Evolutionary conservation across 2,888 invertebrate species (phyloP).

Genomic region (Alloplasta piceator): DNA sequence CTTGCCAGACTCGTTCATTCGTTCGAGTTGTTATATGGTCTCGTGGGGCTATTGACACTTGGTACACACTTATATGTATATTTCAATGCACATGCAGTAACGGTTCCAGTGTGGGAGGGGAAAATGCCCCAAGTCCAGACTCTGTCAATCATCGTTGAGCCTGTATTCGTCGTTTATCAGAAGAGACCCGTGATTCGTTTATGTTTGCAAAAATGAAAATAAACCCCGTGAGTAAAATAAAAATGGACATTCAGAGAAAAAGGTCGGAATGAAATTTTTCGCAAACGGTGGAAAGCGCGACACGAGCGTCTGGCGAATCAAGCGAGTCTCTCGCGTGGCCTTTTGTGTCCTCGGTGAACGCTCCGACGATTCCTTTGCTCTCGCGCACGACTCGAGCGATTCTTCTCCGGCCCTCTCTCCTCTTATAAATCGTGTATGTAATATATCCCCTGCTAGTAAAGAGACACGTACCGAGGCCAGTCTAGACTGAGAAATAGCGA

Average conservation of each 20-base stretch:
- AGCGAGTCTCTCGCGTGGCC: conserved; percentile 51
- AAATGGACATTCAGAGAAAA: neutral
- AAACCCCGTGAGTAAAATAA: neutral
- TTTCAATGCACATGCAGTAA: conserved; percentile 30
- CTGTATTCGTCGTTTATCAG: too few relatives aligned
- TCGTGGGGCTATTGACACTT: conserved; percentile 65
- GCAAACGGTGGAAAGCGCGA: conserved; percentile 43
- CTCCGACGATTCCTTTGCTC: conserved; percentile 59
- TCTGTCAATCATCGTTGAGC: conserved; percentile 55
- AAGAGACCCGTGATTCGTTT: neutral
- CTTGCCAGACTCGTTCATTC: conserved; percentile 63
- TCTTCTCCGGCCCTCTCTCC: neutral
- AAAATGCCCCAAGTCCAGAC: conserved; percentile 38
- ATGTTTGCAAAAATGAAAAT: neutral
- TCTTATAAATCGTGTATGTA: conserved; percentile 2
- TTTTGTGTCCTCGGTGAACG: conserved; percentile 61
- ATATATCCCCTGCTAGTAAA: conserved; percentile 34
- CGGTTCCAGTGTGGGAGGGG: conserved; percentile 49
- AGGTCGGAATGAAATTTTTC: conserved; percentile 50
- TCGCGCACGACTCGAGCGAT: conserved; percentile 30
- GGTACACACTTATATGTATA: conserved; percentile 8
- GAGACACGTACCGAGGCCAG: conserved; percentile 38
- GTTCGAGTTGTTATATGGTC: conserved; percentile 64
- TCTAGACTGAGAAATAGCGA: conserved; percentile 50
- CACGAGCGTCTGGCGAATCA: conserved; percentile 20